phyloP scores from a whole-genome alignment of 2,888 invertebrate species.

The Yponomeuta plumbellus region DNA sequence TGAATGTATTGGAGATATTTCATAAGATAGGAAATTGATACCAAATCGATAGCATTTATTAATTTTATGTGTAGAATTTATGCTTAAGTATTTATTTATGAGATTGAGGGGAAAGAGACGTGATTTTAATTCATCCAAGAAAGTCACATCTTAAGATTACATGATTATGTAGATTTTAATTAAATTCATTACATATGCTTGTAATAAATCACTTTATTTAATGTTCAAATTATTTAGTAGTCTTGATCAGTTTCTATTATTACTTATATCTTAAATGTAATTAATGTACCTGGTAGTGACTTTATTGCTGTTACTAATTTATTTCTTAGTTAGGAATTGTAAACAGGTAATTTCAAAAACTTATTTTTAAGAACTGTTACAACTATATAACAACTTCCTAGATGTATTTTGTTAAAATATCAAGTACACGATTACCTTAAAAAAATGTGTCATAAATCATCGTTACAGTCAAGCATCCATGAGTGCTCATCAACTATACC shows the following conservation, averaged over 20 bases:
- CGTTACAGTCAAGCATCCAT: conserved; percentile 37
- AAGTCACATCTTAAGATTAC: not conserved
- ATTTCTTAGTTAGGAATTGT: not conserved
- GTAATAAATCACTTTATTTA: not conserved
- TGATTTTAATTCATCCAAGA: not conserved
- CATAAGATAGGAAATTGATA: conserved; percentile 7
- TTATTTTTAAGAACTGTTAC: not conserved
- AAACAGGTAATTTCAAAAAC: not conserved
- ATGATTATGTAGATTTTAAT: not conserved
- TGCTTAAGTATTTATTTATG: not conserved
- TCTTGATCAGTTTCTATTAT: not conserved
- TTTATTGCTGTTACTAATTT: not conserved
- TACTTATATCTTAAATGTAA: not conserved
- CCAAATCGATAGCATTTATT: conserved; percentile 23
- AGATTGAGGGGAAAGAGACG: not conserved
- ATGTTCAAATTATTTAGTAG: not conserved
- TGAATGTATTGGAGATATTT: too few species aligned
- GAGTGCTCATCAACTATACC: conserved; percentile 40
- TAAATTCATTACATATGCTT: not conserved
- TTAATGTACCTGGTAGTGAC: conserved; percentile 3
- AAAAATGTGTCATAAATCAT: conserved; percentile 36
- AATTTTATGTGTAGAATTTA: not conserved
- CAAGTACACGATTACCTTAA: too few species aligned
- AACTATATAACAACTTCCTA: too few species aligned
- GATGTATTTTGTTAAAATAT: too few species aligned